A percentile compares a stretch with the other conserved stretches of the same genome.
Conservation (phyloP, 2,888 invertebrate genomes). For the Rhodophaea formosa region DNA sequence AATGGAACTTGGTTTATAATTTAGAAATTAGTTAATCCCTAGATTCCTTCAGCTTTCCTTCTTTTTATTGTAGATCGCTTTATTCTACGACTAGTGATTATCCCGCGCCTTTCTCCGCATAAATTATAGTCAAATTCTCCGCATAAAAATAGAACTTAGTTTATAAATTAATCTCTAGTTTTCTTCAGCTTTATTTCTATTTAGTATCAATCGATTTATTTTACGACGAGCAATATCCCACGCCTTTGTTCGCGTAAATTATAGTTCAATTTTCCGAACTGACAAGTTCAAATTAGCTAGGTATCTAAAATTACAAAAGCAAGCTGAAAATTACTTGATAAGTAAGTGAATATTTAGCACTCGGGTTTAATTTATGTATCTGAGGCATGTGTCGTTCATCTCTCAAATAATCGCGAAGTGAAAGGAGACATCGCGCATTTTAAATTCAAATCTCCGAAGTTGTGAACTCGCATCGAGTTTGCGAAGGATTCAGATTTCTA, state of each 20-base stretch:
- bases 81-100: too few relatives aligned
- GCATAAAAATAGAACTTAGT: too few relatives aligned
- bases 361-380: conserved; percentile 4
- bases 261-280: too few relatives aligned
- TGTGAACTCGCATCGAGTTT: conserved; percentile 32
- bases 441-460: conserved; percentile 69
- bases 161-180: too few relatives aligned
- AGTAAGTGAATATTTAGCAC: conserved; percentile 2
- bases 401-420: conserved; percentile 68
- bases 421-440: conserved; percentile 57
- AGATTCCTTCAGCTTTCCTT: neutral
- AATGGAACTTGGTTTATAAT: conserved; percentile 1
- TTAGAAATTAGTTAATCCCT: neutral
- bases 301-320: too few relatives aligned
- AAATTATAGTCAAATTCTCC: too few relatives aligned
- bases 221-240: too few relatives aligned
- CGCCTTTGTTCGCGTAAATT: too few relatives aligned
- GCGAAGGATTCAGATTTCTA: conserved; percentile 31
- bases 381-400: conserved; percentile 54
- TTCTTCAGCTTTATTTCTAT: too few relatives aligned
- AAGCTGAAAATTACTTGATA: neutral
- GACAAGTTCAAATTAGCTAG: too few relatives aligned
- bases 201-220: too few relatives aligned
- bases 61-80: neutral
- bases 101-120: too few relatives aligned